Percentiles rank a stretch among this genome's conserved stretches.
These are phyloP conservation scores for Ceuthmochares aereus DNA, from an alignment of 2,113 vertebrate species.

Conservation along the genomic window DNA sequence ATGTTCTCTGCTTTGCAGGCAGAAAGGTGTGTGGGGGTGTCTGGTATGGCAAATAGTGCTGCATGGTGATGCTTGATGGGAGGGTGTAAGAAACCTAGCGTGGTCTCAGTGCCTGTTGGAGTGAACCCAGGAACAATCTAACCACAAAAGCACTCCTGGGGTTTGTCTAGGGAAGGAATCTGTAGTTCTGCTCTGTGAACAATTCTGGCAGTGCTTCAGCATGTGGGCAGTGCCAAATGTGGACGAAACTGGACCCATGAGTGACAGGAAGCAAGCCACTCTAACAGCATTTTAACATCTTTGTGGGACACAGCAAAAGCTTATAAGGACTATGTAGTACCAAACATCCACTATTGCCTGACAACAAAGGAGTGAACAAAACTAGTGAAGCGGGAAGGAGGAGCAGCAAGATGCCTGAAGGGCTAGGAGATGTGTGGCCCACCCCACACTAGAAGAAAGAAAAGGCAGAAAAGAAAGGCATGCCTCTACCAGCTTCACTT, in stretches of 20 bases:
- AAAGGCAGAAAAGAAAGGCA: background rate
- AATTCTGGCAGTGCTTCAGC: background rate
- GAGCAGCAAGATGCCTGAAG: background rate
- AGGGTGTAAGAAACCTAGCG: background rate
- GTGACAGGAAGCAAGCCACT: background rate
- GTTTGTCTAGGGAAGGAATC: conserved; percentile 4
- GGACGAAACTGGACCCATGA: background rate
- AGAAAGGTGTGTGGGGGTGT: background rate
- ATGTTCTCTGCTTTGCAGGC: background rate
- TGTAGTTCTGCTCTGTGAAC: background rate
- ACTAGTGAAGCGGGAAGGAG: background rate
- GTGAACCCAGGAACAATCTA: background rate
- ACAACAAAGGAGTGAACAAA: rapidly evolving
- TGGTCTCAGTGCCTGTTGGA: conserved; percentile 7
- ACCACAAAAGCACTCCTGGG: conserved; percentile 41
- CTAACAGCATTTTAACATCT: background rate
- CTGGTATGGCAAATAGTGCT: background rate
- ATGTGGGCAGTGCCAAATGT: background rate
- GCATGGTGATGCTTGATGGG: background rate
- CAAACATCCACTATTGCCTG: background rate
- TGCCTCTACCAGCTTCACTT: background rate
- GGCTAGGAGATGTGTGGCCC: background rate
- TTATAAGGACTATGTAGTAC: background rate
- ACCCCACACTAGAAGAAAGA: background rate
- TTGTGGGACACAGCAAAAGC: background rate